A percentile compares a stretch with the other conserved stretches of the same genome.
phyloP scores from a whole-genome alignment of 2,888 invertebrate species.

The Lithophane semibrunnea region DNA sequence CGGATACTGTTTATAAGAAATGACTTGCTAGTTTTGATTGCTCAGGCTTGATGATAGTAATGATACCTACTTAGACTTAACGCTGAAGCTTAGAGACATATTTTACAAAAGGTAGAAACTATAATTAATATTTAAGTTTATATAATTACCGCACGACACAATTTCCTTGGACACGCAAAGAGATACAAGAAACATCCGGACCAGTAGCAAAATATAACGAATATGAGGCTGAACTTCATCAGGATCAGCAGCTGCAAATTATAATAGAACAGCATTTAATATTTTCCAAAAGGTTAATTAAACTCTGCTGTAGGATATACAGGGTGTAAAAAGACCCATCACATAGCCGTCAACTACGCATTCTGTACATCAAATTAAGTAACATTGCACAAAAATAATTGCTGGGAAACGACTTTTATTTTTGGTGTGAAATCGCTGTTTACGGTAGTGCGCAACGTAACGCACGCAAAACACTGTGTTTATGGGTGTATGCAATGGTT shows the following conservation, averaged over 20 bases:
- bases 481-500: too few species aligned
- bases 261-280: slow-evolving; percentile 3
- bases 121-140: background rate
- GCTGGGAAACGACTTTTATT: too few species aligned
- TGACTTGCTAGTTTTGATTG: background rate
- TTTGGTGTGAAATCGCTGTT: too few species aligned
- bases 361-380: too few species aligned
- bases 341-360: too few species aligned
- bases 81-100: background rate
- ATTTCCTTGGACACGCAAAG: slow-evolving; percentile 81
- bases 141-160: slow-evolving; percentile 79
- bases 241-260: slow-evolving; percentile 80
- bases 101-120: background rate
- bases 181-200: slow-evolving; percentile 84
- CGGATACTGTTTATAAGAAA: background rate
- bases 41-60: background rate
- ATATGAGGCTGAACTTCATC: slow-evolving; percentile 76
- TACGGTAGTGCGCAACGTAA: too few species aligned
- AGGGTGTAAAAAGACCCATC: too few species aligned
- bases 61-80: background rate
- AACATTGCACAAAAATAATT: too few species aligned
- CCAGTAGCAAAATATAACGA: slow-evolving; percentile 83
- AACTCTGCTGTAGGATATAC: background rate
- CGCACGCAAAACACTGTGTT: too few species aligned
- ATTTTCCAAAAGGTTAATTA: slow-evolving; percentile 1